Base-by-base conservation (phyloP, 2,797 vertebrate species). In the Pteropus rufus region DNA sequence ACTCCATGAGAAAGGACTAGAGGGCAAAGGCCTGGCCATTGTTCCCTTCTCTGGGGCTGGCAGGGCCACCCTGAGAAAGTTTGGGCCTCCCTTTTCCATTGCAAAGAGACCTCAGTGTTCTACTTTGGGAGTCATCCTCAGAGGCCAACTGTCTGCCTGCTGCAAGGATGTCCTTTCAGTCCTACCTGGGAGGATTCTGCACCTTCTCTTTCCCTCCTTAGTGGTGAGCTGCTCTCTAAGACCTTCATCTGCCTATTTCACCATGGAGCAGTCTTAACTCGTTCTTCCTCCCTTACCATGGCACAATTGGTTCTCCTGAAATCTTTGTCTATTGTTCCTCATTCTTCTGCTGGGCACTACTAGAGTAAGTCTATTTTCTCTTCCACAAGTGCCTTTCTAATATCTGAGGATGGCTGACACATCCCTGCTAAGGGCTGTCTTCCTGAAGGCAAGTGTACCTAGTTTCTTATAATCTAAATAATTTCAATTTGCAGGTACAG, bases 181-280 rank as follows among this genome's bases (percentile, higher is more conserved):
- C 52, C 34, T 0, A 3, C 41, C 24, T 19, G 21, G 41, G 4
- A 69, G 56, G 60, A 72, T 39, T 46, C 46, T 26, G 44, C 23
- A 46, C 24, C 15, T n/a, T 18, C 21, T 26, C 2, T 1, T 36
- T 2, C 2, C 1, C 0, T 36, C 19, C 23, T 19, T 23, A 1
- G 4, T 1, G 15, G 24, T 2, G 14, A 2, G 46, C 23, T 36
- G 8, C 10, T 14, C 3, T 3, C 19, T 76, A 39, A 69, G 19
- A 29, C 10, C n/a, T 0, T 4, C 1, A 1, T 4, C n/a, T 15
- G 41, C n/a, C 5, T 26, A 2, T 18, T 54, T 62, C 81, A 11
- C 19, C 18, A 3, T 0, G 12, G 24, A 21, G 41, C 34, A 9
- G 64, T 60, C 15, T 34, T 14, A 2, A 49, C 8, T 39, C 0